Percentiles rank a stretch among this genome's conserved stretches.
Conservation (phyloP, 2,797 vertebrate species). For the Dendrocincla fuliginosa region DNA sequence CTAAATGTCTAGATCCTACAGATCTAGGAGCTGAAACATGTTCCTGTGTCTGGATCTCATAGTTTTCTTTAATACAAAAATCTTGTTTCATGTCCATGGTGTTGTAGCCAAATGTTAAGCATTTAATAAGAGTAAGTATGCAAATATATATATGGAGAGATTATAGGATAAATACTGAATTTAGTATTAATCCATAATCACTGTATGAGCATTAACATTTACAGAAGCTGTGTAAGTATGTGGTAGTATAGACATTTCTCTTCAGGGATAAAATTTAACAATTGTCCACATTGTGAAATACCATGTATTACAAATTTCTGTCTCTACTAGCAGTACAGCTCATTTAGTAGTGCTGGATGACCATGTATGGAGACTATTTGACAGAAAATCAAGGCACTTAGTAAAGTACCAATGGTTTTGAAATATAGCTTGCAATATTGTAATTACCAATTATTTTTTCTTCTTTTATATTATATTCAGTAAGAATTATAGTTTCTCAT, state of each 20-base stretch:
- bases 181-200: neutral
- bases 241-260: constrained; percentile 8
- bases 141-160: neutral
- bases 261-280: constrained; percentile 51
- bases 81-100: neutral
- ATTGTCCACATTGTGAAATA: constrained; percentile 41
- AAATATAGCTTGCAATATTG: constrained; percentile 39
- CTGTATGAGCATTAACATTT: neutral
- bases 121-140: neutral
- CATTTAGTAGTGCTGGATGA: constrained; percentile 9
- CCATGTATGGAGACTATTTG: constrained; percentile 12
- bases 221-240: neutral
- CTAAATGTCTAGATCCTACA: neutral
- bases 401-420: constrained; percentile 32
- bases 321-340: neutral
- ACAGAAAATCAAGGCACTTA: constrained; percentile 38
- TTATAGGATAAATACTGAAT: neutral
- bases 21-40: neutral
- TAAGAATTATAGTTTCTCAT: constrained; percentile 30
- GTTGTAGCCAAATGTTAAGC: neutral
- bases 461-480: constrained; percentile 4
- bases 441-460: constrained; percentile 27
- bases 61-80: neutral
- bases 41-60: neutral
- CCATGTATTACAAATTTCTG: constrained; percentile 1